These are phyloP conservation scores for Passer domesticus DNA, from an alignment of 2,113 vertebrate genomes.

Conservation along the genomic window DNA sequence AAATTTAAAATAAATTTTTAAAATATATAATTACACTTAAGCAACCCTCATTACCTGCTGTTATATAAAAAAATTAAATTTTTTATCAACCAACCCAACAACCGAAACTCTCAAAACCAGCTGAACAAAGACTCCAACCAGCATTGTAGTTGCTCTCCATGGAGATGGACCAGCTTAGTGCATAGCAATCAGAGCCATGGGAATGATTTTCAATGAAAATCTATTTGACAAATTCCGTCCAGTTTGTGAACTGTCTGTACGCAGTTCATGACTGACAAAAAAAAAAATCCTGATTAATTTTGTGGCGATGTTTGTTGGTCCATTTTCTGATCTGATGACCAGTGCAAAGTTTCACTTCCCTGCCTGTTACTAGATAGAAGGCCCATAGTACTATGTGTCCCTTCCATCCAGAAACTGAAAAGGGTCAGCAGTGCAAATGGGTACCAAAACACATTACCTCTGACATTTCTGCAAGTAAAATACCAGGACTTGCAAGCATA, in stretches of 20 bases:
- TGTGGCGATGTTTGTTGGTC: not conserved
- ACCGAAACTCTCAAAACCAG: not conserved
- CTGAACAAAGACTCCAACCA: not conserved
- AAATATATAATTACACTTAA: not conserved
- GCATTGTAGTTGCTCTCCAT: not conserved
- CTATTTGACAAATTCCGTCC: not conserved
- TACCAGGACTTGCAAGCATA: not conserved
- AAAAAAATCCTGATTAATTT: not conserved
- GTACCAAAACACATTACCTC: not conserved
- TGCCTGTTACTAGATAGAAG: not conserved
- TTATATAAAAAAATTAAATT: not conserved
- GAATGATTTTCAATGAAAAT: not conserved
- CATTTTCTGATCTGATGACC: not conserved
- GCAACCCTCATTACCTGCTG: not conserved
- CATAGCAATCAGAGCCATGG: not conserved
- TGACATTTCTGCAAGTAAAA: not conserved
- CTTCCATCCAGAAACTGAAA: not conserved
- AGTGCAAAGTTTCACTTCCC: not conserved
- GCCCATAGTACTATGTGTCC: not conserved
- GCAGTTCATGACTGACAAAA: not conserved
- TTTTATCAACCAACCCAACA: not conserved
- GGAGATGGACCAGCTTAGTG: not conserved
- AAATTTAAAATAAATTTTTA: not conserved
- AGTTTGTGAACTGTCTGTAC: not conserved
- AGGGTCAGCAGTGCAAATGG: not conserved